Evolutionary conservation across 1,140 invertebrate species (phyloP), one percentile per base, ranked within the genome.

Genomic region (Hypothenemus hampei): DNA sequence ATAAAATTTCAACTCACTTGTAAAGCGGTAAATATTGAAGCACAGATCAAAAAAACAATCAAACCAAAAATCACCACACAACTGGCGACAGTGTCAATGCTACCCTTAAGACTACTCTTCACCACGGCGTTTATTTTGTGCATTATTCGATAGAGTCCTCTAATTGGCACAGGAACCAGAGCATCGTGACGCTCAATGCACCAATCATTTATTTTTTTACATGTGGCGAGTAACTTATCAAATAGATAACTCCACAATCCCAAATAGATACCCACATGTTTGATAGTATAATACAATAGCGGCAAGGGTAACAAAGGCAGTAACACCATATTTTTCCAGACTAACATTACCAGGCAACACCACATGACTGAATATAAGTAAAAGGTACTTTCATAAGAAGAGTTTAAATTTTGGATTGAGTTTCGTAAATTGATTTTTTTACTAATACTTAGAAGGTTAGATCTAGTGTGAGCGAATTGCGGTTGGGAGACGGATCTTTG

Each of bases 251-350:
- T 65, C 72, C 76, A 77, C 13, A 78, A 35, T 23, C 75, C 70
- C 24, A 78, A 73, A 53, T 75, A 78, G 45, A 49, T 65, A 11
- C 82, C 78, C 15, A 78, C 58, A 62, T 76, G 73, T 59, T 85
- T 84, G 5, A 83, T 57, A 16, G 79, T 61, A 60, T 83, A 84
- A 60, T 86, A 81, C 8, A 76, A 67, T 24, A 87, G 69, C 8
- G 84, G 84, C 46, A 89, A 63, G 4, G 82, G 75, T 3, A 89
- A 60, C 3, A 89, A 69, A 20, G 81, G 76, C 19, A 87, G 65
- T n/a, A 89, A 69, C 78, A 83, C 85, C 50, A 82, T 73, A 59
- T 87, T 80, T 57, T 82, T 80, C 79, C 84, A 89, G 11, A 88
- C 69, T 49, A 85, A 72, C 65, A 88, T 84, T 7, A 84, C 73